Percentiles rank a stretch among this genome's conserved stretches.
These are phyloP conservation scores for Macroglossus sobrinus DNA, from an alignment of 2,113 vertebrate genomes.

Conservation along the genomic window DNA sequence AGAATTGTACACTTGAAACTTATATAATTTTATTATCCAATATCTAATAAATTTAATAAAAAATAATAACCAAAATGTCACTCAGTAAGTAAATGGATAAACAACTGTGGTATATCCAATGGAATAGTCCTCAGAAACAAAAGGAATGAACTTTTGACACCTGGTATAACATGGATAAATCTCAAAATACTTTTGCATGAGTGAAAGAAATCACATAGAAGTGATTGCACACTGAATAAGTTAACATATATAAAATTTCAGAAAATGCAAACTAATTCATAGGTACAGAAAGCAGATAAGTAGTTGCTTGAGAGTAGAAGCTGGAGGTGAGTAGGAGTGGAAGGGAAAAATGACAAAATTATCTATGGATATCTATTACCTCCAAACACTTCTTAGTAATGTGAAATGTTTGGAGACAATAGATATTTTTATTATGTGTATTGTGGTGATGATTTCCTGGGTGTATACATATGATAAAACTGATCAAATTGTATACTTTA, in stretches of 20 bases:
- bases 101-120: no score
- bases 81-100: neutral
- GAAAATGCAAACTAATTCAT: neutral
- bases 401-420: neutral
- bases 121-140: neutral
- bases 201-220: neutral
- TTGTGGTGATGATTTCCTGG: neutral
- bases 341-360: neutral
- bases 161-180: neutral
- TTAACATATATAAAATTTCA: neutral
- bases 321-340: neutral
- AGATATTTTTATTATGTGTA: neutral
- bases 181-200: neutral
- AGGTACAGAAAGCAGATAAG: neutral
- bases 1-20: no score
- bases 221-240: neutral
- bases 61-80: neutral
- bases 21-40: no score
- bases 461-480: neutral
- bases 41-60: no score
- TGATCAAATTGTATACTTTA: neutral
- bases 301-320: neutral
- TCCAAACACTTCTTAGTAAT: neutral
- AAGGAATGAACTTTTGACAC: neutral
- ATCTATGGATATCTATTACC: neutral